These are phyloP conservation scores for Syrrhaptes paradoxus DNA, from an alignment of 2,113 vertebrate genomes.

Conservation along the genomic window DNA sequence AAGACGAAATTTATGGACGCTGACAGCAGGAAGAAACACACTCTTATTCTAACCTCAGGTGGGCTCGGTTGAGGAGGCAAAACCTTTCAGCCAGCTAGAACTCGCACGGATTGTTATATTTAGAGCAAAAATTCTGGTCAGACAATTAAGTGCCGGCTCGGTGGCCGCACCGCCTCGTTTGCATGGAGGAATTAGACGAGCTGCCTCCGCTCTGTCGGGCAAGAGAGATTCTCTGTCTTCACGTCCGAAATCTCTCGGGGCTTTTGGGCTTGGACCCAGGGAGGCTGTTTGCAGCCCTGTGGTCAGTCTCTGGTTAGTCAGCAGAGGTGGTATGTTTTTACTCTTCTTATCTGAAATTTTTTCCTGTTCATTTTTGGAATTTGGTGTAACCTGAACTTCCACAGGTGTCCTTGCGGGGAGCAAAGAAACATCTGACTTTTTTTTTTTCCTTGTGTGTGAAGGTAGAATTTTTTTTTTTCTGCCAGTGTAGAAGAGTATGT, in stretches of 20 bases:
- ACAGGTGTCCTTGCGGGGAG: background rate
- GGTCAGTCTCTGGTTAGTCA: background rate
- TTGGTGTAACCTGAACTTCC: background rate
- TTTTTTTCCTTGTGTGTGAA: background rate
- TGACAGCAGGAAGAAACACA: background rate
- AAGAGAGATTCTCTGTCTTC: background rate
- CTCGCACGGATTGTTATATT: background rate
- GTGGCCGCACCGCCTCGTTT: background rate
- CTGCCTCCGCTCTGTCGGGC: background rate
- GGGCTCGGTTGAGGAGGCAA: background rate
- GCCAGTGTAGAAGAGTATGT: slow-evolving; percentile 15
- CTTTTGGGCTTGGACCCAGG: background rate
- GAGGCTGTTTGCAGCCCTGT: background rate
- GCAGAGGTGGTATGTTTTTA: slow-evolving; percentile 15
- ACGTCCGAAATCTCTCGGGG: background rate
- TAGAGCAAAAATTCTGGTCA: slow-evolving; percentile 13
- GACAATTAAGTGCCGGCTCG: background rate
- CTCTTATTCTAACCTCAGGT: background rate
- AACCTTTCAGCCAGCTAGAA: background rate
- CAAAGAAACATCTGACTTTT: background rate
- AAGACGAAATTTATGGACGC: background rate
- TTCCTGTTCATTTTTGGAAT: slow-evolving; percentile 4
- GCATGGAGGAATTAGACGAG: background rate
- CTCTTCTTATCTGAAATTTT: slow-evolving; percentile 11
- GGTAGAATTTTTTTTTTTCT: background rate